Conservation (phyloP, 1,140 invertebrate genomes). For the Zaprionus vittiger region DNA sequence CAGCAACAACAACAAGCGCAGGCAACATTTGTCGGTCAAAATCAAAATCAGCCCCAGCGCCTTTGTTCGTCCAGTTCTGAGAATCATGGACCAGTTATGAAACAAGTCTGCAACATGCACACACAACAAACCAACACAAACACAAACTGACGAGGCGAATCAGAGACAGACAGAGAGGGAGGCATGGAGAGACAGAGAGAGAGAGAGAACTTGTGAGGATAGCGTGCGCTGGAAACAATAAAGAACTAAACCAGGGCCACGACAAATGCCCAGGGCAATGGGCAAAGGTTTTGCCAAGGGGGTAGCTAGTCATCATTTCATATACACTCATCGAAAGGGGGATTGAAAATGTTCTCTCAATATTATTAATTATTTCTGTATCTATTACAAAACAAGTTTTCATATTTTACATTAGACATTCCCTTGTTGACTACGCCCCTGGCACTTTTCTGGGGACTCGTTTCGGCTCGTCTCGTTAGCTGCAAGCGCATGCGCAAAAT, state of each 20-base stretch:
- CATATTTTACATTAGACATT: neutral
- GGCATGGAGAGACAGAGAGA: slow-evolving; percentile 10
- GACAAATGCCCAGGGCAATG: slow-evolving; percentile 32
- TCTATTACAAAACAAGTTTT: neutral
- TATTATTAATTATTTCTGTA: slow-evolving; percentile 1
- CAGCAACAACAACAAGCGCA: slow-evolving; percentile 49
- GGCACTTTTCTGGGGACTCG: slow-evolving; percentile 29
- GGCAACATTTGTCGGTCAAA: slow-evolving; percentile 83
- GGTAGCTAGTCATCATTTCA: neutral
- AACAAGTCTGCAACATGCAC: slow-evolving; percentile 79
- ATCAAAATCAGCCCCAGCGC: slow-evolving; percentile 78
- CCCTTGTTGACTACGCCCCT: neutral
- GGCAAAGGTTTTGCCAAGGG: slow-evolving; percentile 37
- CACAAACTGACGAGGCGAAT: slow-evolving; percentile 5
- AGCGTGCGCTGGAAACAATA: slow-evolving; percentile 64
- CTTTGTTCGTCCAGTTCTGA: slow-evolving; percentile 81
- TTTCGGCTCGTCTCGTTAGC: slow-evolving; percentile 68
- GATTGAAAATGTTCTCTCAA: neutral
- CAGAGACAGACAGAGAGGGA: slow-evolving; percentile 4
- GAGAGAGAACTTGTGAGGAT: slow-evolving; percentile 19
- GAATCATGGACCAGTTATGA: slow-evolving; percentile 83
- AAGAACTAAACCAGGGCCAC: slow-evolving; percentile 71
- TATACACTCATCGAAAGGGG: neutral
- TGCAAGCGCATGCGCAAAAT: slow-evolving; percentile 69
- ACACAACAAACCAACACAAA: slow-evolving; percentile 47